These are phyloP conservation scores for Oryzias javanicus DNA, from an alignment of 2,113 vertebrate genomes.

Conservation along the genomic window DNA sequence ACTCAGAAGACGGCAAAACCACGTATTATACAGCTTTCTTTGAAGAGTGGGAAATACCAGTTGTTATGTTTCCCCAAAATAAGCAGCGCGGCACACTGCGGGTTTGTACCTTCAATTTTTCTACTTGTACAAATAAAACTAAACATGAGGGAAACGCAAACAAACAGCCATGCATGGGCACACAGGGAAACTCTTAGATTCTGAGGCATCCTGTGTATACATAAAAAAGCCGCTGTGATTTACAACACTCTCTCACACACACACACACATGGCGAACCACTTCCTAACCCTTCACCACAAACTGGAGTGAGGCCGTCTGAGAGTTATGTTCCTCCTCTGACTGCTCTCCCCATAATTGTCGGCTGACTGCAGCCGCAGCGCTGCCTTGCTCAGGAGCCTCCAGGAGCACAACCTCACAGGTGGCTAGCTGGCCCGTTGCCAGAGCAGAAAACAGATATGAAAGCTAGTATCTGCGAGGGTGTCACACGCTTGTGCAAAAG, in stretches of 20 bases:
- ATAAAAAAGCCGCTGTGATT: slow-evolving; percentile 59
- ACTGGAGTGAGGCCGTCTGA: slow-evolving; percentile 60
- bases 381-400: slow-evolving; percentile 62
- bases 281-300: slow-evolving; percentile 69
- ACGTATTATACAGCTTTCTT: slow-evolving; percentile 65
- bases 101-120: slow-evolving; percentile 71
- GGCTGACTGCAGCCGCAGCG: slow-evolving; percentile 63
- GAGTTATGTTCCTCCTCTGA: slow-evolving; percentile 55
- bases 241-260: slow-evolving; percentile 51
- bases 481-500: slow-evolving; percentile 59
- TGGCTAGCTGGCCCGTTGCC: slow-evolving; percentile 69
- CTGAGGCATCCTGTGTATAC: slow-evolving; percentile 31
- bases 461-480: slow-evolving; percentile 70
- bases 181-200: slow-evolving; percentile 45
- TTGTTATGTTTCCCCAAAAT: slow-evolving; percentile 73
- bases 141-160: slow-evolving; percentile 62
- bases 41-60: slow-evolving; percentile 77
- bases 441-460: slow-evolving; percentile 66
- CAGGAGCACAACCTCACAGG: slow-evolving; percentile 62
- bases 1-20: slow-evolving; percentile 64
- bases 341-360: slow-evolving; percentile 61
- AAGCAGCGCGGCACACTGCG: slow-evolving; percentile 56
- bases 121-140: slow-evolving; percentile 72
- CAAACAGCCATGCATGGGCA: slow-evolving; percentile 44
- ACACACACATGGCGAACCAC: slow-evolving; percentile 68